Conservation (phyloP, 2,113 vertebrate species). For the Nannospalax galili region DNA sequence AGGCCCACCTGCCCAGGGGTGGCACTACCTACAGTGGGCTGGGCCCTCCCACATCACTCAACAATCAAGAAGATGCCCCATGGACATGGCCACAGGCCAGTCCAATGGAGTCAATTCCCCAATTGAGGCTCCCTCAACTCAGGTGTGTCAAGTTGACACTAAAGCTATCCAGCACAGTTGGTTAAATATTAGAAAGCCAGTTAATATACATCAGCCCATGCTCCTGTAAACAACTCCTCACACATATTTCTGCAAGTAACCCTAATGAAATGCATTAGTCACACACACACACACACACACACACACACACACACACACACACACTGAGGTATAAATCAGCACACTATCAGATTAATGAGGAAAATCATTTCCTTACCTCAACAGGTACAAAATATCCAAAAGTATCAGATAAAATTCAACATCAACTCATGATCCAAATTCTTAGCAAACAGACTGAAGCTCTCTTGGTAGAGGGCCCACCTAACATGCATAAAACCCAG, state of each 20-base stretch:
- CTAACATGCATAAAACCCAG: neutral
- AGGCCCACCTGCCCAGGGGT: no score
- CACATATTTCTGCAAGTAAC: neutral
- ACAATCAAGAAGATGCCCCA: no score
- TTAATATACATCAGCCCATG: no score
- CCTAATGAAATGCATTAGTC: neutral
- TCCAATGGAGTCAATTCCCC: no score
- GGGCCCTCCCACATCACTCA: no score
- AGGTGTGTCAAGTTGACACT: no score
- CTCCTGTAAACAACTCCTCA: neutral
- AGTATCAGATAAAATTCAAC: neutral
- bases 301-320: neutral
- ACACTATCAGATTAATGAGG: neutral
- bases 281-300: no score
- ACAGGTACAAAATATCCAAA: neutral
- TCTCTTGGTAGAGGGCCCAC: neutral
- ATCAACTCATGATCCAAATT: neutral
- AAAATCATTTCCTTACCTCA: neutral
- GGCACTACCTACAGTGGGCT: no score
- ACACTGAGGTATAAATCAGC: neutral
- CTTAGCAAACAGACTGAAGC: neutral
- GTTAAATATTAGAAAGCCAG: no score
- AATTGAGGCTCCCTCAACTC: no score
- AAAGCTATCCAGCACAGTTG: no score
- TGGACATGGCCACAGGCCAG: no score